phyloP scores from a whole-genome alignment of 2,797 vertebrate genomes.

The Alfaro cultratus region DNA sequence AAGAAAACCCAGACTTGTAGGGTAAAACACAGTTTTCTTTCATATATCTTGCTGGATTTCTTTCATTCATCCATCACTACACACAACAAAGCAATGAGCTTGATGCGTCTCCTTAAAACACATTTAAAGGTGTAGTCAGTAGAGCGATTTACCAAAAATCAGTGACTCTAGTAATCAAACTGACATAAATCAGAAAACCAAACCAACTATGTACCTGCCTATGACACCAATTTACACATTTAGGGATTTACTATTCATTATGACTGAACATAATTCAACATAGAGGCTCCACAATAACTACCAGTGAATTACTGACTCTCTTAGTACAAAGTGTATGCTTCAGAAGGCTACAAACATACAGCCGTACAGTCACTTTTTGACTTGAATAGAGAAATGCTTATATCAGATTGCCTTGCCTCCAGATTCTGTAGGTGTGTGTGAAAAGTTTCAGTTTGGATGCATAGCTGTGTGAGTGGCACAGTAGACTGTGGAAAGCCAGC shows the following conservation, averaged over 20 bases:
- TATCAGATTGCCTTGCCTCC: neutral
- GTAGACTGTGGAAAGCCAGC: neutral
- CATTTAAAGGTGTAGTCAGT: neutral
- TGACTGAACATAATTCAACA: neutral
- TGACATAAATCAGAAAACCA: neutral
- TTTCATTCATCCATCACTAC: neutral
- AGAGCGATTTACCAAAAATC: neutral
- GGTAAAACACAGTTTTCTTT: too few species aligned
- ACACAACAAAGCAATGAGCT: neutral
- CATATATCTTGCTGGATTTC: neutral
- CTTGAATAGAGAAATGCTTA: neutral
- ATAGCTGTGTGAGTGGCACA: neutral
- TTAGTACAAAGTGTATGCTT: neutral
- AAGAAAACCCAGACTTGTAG: too few species aligned
- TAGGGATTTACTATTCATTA: neutral
- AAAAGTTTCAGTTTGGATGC: conserved; percentile 7
- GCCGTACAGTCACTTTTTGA: neutral
- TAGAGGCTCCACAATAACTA: neutral
- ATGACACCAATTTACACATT: neutral
- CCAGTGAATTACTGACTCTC: neutral
- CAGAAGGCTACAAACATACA: neutral
- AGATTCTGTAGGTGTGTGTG: neutral
- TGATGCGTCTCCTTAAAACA: neutral
- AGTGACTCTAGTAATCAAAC: neutral
- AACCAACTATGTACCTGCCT: neutral